Evolutionary conservation across 2,113 vertebrate genomes (phyloP).

Genomic region (Saccopteryx bilineata): DNA sequence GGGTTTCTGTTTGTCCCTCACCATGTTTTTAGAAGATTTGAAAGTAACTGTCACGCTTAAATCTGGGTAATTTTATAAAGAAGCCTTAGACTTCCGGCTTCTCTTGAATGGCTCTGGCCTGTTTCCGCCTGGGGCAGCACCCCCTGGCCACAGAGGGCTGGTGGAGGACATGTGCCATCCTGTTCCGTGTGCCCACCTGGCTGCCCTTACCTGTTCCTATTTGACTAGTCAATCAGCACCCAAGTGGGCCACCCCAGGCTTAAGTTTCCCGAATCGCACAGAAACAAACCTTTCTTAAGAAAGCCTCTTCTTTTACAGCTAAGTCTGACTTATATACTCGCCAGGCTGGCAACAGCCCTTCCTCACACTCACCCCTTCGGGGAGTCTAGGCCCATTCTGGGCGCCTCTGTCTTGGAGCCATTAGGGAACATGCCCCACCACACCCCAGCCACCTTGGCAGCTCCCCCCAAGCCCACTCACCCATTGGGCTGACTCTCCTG

Average conservation of each 20-base stretch:
- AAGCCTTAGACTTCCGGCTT: not conserved
- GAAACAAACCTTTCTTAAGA: not conserved
- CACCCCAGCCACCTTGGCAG: not conserved
- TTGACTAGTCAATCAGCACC: not conserved
- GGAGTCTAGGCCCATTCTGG: not conserved
- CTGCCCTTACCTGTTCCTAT: not conserved
- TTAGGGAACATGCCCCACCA: accelerated
- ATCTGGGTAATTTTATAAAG: not conserved
- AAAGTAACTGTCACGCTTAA: not conserved
- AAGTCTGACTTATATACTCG: not conserved
- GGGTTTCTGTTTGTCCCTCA: not conserved
- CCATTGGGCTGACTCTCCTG: not conserved
- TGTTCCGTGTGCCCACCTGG: accelerated
- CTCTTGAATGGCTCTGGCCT: not conserved
- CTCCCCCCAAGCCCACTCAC: conserved; percentile 55
- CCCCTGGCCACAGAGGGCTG: not conserved
- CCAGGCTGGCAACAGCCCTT: not conserved
- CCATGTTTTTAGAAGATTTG: not conserved
- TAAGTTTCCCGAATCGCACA: not conserved
- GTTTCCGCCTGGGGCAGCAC: not conserved
- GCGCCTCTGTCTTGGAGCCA: not conserved
- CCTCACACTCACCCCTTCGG: not conserved
- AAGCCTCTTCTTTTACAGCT: not conserved
- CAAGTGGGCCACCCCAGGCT: not conserved
- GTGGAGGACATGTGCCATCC: not conserved